Conservation (phyloP, 2,797 vertebrate species). For the Lithobates sylvaticus region DNA sequence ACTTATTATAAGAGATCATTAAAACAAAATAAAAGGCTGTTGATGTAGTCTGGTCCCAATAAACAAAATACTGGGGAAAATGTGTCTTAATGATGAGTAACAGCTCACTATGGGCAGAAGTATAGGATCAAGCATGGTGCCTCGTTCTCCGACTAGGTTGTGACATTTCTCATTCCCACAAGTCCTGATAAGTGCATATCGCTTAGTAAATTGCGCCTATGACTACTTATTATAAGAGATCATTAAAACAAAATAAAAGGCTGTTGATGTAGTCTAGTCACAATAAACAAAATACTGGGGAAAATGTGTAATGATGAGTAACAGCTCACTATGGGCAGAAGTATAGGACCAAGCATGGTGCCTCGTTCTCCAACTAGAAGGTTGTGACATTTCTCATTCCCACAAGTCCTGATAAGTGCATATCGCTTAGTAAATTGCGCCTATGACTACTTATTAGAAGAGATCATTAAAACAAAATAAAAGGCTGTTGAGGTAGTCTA, state of each 20-base stretch:
- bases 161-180: background rate
- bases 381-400: background rate
- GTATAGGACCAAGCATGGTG: background rate
- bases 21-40: background rate
- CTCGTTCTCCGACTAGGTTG: background rate
- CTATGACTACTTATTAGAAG: background rate
- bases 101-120: background rate
- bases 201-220: too few relatives aligned
- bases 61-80: background rate
- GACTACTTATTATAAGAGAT: too few relatives aligned
- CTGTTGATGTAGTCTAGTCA: too few relatives aligned
- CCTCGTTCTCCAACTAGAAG: background rate
- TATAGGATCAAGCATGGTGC: background rate
- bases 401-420: background rate
- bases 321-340: background rate
- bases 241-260: too few relatives aligned
- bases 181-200: background rate
- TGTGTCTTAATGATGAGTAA: background rate
- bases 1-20: conserved; percentile 22
- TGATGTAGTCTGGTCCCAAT: background rate
- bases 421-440: too few relatives aligned
- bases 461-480: background rate
- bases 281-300: too few relatives aligned
- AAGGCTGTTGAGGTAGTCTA: background rate
- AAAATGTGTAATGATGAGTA: background rate